Base-by-base conservation (phyloP, 2,113 vertebrate genomes). In the Poeciliopsis turrubarensis region DNA sequence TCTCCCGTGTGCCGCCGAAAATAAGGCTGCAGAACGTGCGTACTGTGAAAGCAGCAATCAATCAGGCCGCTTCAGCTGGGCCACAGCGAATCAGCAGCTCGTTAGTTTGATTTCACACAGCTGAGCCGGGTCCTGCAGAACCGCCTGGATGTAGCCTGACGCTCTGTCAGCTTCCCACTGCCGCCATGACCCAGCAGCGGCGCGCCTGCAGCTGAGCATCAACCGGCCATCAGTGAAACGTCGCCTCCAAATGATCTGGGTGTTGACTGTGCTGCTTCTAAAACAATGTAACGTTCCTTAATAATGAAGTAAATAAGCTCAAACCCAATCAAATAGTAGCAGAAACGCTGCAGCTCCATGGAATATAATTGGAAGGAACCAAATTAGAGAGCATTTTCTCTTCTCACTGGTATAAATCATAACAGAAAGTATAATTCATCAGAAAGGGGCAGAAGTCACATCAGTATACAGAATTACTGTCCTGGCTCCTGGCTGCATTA, bases 101-200 rank as follows among this genome's bases (percentile, higher is more conserved):
- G 70, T 87, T 89, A 84, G 74, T 69, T 76, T 67, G 76, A 82
- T 69, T 74, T 71, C 70, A 73, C 81, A 84, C 83, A 86, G 81
- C 77, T 78, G 86, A 82, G 81, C 80, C 12, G 32, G 54, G 65
- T 30, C 80, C 57, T 78, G 51, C 54, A 29, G 65, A 75, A 68
- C 2, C 7, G 66, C 60, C 34, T 5, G 41, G 61, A 61, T 5
- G 22, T 34, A 73, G 34, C n/a, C 62, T 0, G 68, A 47, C 19
- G 63, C 27, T 5, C 73, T 70, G 61, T 75, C 73, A 75, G 81
- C 67, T 19, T 69, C 78, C 75, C 7, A 22, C 75, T 71, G 80
- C 80, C 67, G 57, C 57, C 65, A 25, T 63, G 57, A 1, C 44
- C 84, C 73, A 70, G 44, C 78, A 80, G 75, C 80, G 65, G 39